phyloP scores from a whole-genome alignment of 2,888 invertebrate genomes.

The Drosophila stalkeri region DNA sequence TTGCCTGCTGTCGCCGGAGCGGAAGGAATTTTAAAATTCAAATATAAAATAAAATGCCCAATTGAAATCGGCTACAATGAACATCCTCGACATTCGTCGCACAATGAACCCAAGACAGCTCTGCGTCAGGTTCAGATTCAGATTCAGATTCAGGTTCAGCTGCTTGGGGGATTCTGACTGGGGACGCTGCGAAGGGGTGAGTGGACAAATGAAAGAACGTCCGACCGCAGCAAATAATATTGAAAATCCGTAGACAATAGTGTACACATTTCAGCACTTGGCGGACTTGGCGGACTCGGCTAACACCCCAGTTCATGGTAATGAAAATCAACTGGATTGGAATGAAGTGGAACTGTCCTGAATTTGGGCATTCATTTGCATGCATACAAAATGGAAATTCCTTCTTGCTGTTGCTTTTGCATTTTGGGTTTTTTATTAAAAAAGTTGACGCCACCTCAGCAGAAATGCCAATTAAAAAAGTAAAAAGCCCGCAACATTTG shows the following conservation, averaged over 20 bases:
- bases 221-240: constrained; percentile 77
- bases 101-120: constrained; percentile 68
- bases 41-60: constrained; percentile 84
- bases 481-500: constrained; percentile 50
- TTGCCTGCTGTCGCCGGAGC: constrained; percentile 73
- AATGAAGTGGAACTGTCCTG: constrained; percentile 76
- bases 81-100: constrained; percentile 57
- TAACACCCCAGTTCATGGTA: constrained; percentile 59
- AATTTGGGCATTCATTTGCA: constrained; percentile 75
- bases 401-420: constrained; percentile 19
- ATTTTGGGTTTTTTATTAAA: constrained; percentile 64
- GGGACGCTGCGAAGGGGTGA: background rate
- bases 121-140: constrained; percentile 31
- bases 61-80: constrained; percentile 83
- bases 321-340: constrained; percentile 81
- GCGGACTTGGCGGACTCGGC: constrained; percentile 26
- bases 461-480: constrained; percentile 68
- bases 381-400: constrained; percentile 55
- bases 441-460: constrained; percentile 54
- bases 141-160: constrained; percentile 41
- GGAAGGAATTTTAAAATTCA: constrained; percentile 83
- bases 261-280: constrained; percentile 66
- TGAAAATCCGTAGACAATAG: constrained; percentile 80
- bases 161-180: constrained; percentile 14
- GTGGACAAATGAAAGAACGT: background rate